Percentiles rank a stretch among this genome's conserved stretches.
Evolutionary conservation across 2,113 vertebrate genomes (phyloP).

Genomic region (Corydoras maculifer): DNA sequence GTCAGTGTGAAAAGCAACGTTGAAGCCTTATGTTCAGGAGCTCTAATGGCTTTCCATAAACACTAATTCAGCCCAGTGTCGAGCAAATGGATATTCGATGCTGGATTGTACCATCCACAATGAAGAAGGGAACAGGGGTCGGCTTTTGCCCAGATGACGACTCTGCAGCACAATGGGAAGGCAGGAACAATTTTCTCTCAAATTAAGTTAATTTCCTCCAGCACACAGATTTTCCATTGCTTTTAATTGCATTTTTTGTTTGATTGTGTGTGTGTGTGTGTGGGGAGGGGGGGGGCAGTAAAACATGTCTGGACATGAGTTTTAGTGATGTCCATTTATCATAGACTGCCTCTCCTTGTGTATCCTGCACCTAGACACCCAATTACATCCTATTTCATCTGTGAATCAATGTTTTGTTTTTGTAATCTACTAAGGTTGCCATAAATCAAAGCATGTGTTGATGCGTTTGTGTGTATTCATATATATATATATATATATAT

Average conservation of each 20-base stretch:
- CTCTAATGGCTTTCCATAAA: conserved; percentile 26
- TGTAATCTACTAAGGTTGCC: no score
- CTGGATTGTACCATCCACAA: conserved; percentile 1
- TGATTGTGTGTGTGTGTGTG: not conserved
- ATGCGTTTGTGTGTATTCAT: no score
- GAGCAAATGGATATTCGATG: conserved; percentile 7
- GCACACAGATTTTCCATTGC: not conserved
- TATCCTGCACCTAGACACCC: not conserved
- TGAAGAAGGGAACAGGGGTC: conserved; percentile 16
- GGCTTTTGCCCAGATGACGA: not conserved
- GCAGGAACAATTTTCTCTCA: not conserved
- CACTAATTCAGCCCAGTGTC: conserved; percentile 24
- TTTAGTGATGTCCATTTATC: not conserved
- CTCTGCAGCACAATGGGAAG: not conserved
- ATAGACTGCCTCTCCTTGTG: not conserved
- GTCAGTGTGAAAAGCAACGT: conserved; percentile 22
- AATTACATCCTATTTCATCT: not conserved
- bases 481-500: no score
- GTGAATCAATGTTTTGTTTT: no score
- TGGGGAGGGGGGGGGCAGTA: not conserved
- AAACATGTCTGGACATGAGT: not conserved
- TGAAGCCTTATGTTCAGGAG: conserved; percentile 2
- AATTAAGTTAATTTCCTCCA: not conserved
- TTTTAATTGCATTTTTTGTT: not conserved
- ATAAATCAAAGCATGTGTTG: no score